Base-by-base conservation (phyloP, 1,140 invertebrate species). In the Pseudomyrmex pallidus region DNA sequence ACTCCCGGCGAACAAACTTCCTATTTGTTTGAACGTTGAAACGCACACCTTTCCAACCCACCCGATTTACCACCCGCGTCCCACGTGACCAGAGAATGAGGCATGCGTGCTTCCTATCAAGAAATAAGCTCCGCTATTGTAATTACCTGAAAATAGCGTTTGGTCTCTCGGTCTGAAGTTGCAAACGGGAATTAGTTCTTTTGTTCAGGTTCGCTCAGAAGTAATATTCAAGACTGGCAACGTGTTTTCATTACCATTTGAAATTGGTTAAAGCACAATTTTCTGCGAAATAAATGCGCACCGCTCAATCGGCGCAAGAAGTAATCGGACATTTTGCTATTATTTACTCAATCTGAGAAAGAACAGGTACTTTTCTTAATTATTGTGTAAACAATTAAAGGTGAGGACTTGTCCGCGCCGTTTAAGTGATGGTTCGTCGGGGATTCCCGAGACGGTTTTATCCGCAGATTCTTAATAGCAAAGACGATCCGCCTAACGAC, bases 21-120 rank as follows among this genome's bases (percentile, higher is more conserved):
- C 91, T 91, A 93, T 94, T 93, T 94, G 92, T 93, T 94, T 91
- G 89, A 91, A 89, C 88, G 90, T 86, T 84, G 88, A 91, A 92
- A 87, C 59, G 66, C 63, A 61, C 52, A 22, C 17, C 22, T 25
- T 9, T 35, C 52, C 67, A 13, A 35, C n/a, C 84, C 59, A 17
- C 4, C 22, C 44, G 66, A 70, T 64, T 78, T 54, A 84, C 86
- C 86, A 54, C 46, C 59, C 74, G 50, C 64, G 63, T 66, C 48
- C 63, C 70, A 74, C 78, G 70, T 68, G 82, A 48, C 54, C 73
- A 68, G 50, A 72, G 74, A 83, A 82, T 70, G 87, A 84, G 56
- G 73, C 44, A 80, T 63, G 74, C 78, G 74, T 74, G 84, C 70
- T 48, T 52, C 57, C 80, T 87, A 87, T 87, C 82, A 72, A 61